Percentiles rank a stretch among this genome's conserved stretches.
These are phyloP conservation scores for Cavia aperea DNA, from an alignment of 2,113 vertebrate species.

Conservation along the genomic window DNA sequence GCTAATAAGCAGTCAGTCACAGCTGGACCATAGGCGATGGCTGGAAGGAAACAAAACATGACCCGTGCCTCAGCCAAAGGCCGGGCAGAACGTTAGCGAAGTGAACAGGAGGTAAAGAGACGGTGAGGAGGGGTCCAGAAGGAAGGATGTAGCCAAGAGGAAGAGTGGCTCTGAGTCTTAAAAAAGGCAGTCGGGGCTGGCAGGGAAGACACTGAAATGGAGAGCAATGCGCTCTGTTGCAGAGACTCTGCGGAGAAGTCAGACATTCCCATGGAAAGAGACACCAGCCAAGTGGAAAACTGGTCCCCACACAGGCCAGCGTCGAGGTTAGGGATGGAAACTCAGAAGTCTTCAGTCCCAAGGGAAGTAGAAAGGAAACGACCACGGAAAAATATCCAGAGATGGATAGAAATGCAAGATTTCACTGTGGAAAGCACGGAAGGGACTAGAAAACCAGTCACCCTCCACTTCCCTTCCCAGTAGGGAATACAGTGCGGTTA, in stretches of 20 bases:
- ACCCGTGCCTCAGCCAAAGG: not conserved
- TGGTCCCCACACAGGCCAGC: too few species aligned
- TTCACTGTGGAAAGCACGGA: not conserved
- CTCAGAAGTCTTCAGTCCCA: not conserved
- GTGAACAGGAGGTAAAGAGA: not conserved
- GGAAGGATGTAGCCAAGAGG: not conserved
- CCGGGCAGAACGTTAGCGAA: not conserved
- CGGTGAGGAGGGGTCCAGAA: not conserved
- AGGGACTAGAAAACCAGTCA: not conserved
- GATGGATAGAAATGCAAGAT: not conserved
- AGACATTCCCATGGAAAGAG: not conserved
- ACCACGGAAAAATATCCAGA: not conserved
- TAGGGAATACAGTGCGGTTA: not conserved
- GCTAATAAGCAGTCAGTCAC: not conserved
- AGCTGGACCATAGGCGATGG: not conserved
- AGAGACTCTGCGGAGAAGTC: not conserved
- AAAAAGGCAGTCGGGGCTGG: not conserved
- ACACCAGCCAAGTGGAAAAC: not conserved
- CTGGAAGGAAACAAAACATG: not conserved
- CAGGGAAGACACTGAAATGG: not conserved
- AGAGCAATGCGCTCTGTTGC: not conserved
- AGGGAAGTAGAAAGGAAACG: not conserved
- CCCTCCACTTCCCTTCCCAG: not conserved
- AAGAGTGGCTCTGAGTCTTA: not conserved
- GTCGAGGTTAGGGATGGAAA: not conserved